Evolutionary conservation across 2,113 vertebrate species (phyloP), one percentile per base, ranked within the genome.

Genomic region (Ceyx margarethae): DNA sequence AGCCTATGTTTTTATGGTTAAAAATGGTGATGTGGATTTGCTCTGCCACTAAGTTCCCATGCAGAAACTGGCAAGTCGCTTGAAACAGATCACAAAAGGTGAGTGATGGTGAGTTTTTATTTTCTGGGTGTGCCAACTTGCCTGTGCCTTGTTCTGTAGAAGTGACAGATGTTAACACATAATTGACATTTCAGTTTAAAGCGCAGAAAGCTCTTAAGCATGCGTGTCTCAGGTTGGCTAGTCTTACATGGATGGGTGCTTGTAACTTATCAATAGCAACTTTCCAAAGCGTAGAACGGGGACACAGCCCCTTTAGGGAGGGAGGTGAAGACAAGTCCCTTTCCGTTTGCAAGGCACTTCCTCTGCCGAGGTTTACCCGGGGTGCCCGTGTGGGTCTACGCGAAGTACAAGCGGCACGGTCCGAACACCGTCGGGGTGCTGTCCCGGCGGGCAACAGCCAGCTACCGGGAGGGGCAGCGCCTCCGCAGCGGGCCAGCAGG

Each of bases 401-500:
- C 1, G 28, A 53, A 20, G 21, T 2, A 17, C 15, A 13, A 2
- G 10, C 14, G 20, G 5, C 5, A 5, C 9, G 15, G 33, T 1
- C 45, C 3, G 8, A 9, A 8, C 23, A 23, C 22, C 48, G 11
- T 21, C 48, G 48, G 48, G 22, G 48, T 37, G 37, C 37, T 37
- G 22, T 22, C 48, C 11, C 10, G 21, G 48, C 48, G 11, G 48
- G 48, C 48, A 37, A 37, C 37, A 37, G 37, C 37, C 37, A 37
- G 29, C 19, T 21, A n/a, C 28, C 28, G 28, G 62, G 43, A 15
- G 9, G 13, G 64, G 29, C 42, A 25, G 51, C 62, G 37, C 40
- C 62, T 37, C 74, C 60, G 43, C 2, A 5, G 56, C 31, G 20
- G 4, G 90, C 71, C 98, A 60, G 95, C 61, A 98, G 98, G 29